phyloP scores from a whole-genome alignment of 2,888 invertebrate species.

The Lithosia quadra region DNA sequence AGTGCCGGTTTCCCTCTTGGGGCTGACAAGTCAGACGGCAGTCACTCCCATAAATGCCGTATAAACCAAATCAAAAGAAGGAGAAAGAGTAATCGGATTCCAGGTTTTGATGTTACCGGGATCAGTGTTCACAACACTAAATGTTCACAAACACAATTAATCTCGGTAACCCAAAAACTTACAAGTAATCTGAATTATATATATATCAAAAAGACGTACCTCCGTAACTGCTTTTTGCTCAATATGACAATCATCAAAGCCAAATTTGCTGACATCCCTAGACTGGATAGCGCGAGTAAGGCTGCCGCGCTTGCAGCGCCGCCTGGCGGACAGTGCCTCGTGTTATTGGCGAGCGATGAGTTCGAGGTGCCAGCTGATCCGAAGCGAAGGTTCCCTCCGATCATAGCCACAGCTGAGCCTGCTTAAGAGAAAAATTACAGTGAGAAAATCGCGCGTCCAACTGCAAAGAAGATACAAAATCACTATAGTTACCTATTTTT shows the following conservation, averaged over 20 bases:
- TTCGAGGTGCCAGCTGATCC: conserved; percentile 89
- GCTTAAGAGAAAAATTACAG: conserved; percentile 53
- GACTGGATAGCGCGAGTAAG: conserved; percentile 91
- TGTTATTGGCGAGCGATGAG: conserved; percentile 89
- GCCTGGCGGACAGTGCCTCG: conserved; percentile 93
- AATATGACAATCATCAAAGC: conserved; percentile 93
- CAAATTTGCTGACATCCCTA: conserved; percentile 94
- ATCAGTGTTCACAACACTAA: too few relatives aligned
- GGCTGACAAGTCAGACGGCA: too few relatives aligned
- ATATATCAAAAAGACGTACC: conserved; percentile 80
- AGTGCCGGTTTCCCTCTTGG: too few relatives aligned
- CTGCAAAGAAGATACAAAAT: conserved; percentile 39
- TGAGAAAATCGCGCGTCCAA: conserved; percentile 38
- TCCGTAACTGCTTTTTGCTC: conserved; percentile 92
- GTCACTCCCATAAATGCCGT: too few relatives aligned
- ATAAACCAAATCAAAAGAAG: too few relatives aligned
- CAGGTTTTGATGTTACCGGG: too few relatives aligned
- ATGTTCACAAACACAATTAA: neutral
- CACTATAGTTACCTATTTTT: conserved; percentile 53
- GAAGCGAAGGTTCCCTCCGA: conserved; percentile 92
- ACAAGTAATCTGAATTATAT: neutral
- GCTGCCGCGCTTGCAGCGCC: conserved; percentile 93
- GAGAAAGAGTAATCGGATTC: too few relatives aligned
- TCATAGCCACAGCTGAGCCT: conserved; percentile 92
- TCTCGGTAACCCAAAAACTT: neutral